phyloP scores from a whole-genome alignment of 2,888 invertebrate genomes.

The Girardia tigrina region DNA sequence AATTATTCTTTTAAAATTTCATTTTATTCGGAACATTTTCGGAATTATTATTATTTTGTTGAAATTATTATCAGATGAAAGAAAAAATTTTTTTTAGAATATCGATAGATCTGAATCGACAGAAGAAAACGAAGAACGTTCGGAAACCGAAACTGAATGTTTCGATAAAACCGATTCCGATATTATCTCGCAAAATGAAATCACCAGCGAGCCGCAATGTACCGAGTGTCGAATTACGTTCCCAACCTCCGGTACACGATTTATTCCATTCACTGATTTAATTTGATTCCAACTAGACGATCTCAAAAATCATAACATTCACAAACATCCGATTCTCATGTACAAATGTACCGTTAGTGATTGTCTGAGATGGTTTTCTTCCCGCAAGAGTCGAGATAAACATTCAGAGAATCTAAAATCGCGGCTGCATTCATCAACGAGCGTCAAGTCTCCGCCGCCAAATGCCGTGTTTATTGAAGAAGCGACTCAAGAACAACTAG shows the following conservation, averaged over 20 bases:
- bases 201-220: not conserved
- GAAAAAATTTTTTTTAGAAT: not conserved
- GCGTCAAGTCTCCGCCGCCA: not conserved
- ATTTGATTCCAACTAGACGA: not conserved
- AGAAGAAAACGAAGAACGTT: not conserved
- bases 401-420: constrained; percentile 24
- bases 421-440: not conserved
- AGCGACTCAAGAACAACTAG: not conserved
- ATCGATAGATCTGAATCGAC: not conserved
- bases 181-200: not conserved
- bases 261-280: not conserved
- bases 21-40: too few species aligned
- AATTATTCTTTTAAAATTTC: too few species aligned
- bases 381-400: not conserved
- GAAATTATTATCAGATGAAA: too few species aligned
- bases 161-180: not conserved
- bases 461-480: constrained; percentile 4
- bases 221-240: not conserved
- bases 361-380: constrained; percentile 25
- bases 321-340: not conserved
- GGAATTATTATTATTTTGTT: too few species aligned
- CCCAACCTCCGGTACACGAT: not conserved
- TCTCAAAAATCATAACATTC: not conserved
- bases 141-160: not conserved
- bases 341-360: not conserved